A percentile compares a stretch with the other conserved stretches of the same genome.
Evolutionary conservation across 2,888 invertebrate species (phyloP).

Genomic region (Cephus spinipes): DNA sequence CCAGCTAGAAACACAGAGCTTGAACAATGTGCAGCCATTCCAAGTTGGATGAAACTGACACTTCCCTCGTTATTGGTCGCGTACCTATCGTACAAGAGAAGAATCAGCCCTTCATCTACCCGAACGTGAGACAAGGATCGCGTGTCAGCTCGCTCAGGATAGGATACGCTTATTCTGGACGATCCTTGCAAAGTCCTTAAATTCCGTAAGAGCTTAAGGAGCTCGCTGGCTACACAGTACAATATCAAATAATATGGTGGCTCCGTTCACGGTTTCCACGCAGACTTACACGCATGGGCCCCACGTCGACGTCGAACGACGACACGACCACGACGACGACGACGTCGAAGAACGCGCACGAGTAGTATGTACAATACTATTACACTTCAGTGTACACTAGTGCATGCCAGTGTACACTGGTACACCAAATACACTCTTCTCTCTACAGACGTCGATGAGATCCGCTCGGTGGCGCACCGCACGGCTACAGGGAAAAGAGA

Average conservation of each 20-base stretch:
- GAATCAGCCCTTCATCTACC: background rate
- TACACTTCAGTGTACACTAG: conserved; percentile 6
- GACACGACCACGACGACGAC: conserved; percentile 24
- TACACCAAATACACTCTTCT: conserved; percentile 7
- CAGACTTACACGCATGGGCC: conserved; percentile 38
- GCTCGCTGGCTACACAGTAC: conserved; percentile 36
- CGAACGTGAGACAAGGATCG: background rate
- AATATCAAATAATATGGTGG: conserved; percentile 57
- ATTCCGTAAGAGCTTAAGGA: conserved; percentile 15
- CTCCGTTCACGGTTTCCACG: conserved; percentile 50
- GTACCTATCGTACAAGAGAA: conserved; percentile 22
- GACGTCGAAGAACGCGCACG: conserved; percentile 30
- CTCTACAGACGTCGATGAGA: conserved; percentile 30
- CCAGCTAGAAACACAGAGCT: conserved; percentile 25
- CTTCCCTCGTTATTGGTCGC: conserved; percentile 39
- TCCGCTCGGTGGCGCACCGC: conserved; percentile 44
- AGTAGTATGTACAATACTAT: background rate
- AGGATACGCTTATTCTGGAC: background rate
- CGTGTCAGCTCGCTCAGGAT: background rate
- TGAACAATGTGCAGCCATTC: conserved; percentile 53
- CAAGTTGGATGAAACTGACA: conserved; percentile 50
- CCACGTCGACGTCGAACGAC: conserved; percentile 22
- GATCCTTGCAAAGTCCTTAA: background rate
- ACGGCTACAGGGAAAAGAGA: conserved; percentile 15
- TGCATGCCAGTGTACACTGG: conserved; percentile 12